These are phyloP conservation scores for Arenaria interpres DNA, from an alignment of 2,113 vertebrate genomes.

Conservation along the genomic window DNA sequence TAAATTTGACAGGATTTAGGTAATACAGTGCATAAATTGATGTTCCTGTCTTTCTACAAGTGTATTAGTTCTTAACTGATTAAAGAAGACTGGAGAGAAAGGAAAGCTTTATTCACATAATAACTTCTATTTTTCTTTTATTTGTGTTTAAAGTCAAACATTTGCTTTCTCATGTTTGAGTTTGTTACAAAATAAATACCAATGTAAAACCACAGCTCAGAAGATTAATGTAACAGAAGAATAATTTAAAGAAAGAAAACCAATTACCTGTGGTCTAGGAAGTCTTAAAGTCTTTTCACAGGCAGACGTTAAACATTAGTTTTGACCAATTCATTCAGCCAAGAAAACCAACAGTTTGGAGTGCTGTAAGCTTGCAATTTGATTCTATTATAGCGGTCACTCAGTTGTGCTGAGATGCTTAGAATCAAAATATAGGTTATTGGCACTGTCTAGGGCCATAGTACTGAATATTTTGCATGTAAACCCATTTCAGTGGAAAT, in stretches of 20 bases:
- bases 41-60: neutral
- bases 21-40: neutral
- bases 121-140: neutral
- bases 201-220: neutral
- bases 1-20: neutral
- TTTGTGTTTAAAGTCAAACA: neutral
- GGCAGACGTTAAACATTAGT: neutral
- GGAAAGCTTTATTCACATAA: neutral
- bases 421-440: neutral
- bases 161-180: neutral
- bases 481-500: neutral
- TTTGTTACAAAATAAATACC: neutral
- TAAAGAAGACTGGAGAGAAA: neutral
- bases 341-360: neutral
- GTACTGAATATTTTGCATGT: neutral
- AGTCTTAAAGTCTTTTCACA: neutral
- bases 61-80: neutral
- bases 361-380: neutral
- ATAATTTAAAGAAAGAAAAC: neutral
- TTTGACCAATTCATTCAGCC: neutral
- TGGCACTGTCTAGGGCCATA: neutral
- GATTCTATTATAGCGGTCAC: neutral
- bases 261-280: neutral
- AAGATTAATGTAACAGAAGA: neutral
- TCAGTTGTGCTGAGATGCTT: neutral